Evolutionary conservation across 2,888 invertebrate genomes (phyloP).

Genomic region (Sphaerophoria rueppellii): DNA sequence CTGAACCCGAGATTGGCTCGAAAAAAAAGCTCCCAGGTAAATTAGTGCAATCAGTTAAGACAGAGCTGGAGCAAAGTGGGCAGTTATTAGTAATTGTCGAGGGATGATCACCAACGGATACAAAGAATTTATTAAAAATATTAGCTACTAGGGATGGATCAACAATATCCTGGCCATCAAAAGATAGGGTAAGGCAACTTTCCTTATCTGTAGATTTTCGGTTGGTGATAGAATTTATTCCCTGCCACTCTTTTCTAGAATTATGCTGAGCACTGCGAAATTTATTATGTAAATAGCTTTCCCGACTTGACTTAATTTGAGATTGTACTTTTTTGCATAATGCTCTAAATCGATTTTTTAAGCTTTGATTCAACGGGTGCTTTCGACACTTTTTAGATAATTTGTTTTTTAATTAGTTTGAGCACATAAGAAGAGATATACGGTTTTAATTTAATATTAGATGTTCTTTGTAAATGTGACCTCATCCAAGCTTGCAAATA

Average conservation of each 20-base stretch:
- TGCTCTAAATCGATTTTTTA: not conserved
- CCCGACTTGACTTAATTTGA: not conserved
- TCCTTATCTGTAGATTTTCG: not conserved
- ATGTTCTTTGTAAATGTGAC: no score
- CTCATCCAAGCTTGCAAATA: no score
- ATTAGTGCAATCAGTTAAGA: no score
- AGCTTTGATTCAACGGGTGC: not conserved
- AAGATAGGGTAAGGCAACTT: not conserved
- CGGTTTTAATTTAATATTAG: no score
- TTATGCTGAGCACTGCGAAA: not conserved
- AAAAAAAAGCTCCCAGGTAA: constrained; percentile 1
- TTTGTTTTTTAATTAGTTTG: constrained; percentile 5
- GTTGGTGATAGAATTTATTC: no score
- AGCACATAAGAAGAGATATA: no score
- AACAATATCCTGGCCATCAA: not conserved
- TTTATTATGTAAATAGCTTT: not conserved
- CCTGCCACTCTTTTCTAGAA: not conserved
- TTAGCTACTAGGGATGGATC: constrained; percentile 12
- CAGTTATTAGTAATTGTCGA: no score
- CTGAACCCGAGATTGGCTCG: not conserved
- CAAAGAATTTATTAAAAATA: constrained; percentile 12
- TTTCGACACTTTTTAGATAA: not conserved
- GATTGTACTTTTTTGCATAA: not conserved
- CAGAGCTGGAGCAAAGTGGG: no score
- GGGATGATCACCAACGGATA: no score